Conservation (phyloP, 1,140 invertebrate genomes). For the Drosophila ironensis region DNA sequence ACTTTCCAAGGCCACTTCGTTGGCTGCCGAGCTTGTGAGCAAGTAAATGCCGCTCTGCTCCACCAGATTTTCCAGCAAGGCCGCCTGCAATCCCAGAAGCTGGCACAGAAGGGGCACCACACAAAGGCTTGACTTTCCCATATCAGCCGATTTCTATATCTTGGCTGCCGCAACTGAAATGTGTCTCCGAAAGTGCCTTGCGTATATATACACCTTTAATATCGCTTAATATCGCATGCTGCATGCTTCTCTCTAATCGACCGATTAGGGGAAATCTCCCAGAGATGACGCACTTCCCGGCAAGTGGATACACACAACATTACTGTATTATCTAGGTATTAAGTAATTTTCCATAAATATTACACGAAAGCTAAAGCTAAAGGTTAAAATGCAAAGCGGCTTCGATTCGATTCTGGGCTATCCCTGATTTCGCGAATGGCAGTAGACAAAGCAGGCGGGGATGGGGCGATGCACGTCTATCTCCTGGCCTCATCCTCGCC, state of each 20-base stretch:
- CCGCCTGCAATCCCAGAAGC: slow-evolving; percentile 25
- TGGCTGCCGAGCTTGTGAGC: slow-evolving; percentile 31
- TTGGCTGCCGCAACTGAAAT: no score
- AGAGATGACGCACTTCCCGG: slow-evolving; percentile 30
- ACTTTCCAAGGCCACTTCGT: slow-evolving; percentile 27
- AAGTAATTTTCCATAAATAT: slow-evolving; percentile 72
- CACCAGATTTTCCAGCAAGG: slow-evolving; percentile 31
- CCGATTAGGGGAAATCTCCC: slow-evolving; percentile 35
- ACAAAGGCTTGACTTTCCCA: slow-evolving; percentile 40
- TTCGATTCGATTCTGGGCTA: slow-evolving; percentile 5
- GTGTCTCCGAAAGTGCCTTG: no score
- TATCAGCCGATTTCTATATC: not conserved
- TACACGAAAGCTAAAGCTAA: slow-evolving; percentile 37
- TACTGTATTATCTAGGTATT: slow-evolving; percentile 63
- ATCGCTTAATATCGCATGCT: slow-evolving; percentile 18
- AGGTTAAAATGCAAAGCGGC: slow-evolving; percentile 39
- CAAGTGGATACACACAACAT: slow-evolving; percentile 15
- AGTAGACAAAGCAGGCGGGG: no score
- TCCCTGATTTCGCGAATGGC: slow-evolving; percentile 46
- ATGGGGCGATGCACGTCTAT: not conserved
- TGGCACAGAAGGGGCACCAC: slow-evolving; percentile 38
- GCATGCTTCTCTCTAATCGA: slow-evolving; percentile 29
- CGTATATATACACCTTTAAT: slow-evolving; percentile 22
- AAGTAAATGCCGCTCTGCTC: slow-evolving; percentile 64
- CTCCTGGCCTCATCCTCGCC: slow-evolving; percentile 36